Base-by-base conservation (phyloP, 2,888 invertebrate species). In the Petrolisthes manimaculis region DNA sequence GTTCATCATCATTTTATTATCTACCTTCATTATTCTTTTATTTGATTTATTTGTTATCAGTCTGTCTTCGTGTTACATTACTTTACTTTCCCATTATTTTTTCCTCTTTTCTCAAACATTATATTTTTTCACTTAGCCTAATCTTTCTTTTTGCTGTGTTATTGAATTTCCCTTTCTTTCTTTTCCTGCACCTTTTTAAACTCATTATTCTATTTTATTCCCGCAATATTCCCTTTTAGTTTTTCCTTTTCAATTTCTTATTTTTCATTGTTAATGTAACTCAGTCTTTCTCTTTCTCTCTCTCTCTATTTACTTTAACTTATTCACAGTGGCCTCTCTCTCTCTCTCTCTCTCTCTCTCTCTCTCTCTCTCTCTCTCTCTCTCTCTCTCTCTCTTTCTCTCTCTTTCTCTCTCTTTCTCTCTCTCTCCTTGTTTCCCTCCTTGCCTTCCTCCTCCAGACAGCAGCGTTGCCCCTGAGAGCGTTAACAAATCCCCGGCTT, bases 401-500 rank as follows among this genome's bases (percentile, higher is more conserved):
- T 69, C 78, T 51, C 78, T 21, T 14, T 51, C 53, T 78, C 78
- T 54, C 18, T 54, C 78, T 54, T 54, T 8, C 5, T 53, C 5
- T 79, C 78, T 79, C n/a, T 53, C 54, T 5, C 55, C 5, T 54
- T 14, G 4, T 5, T 4, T 37, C 5, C 55, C n/a, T 3, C 55
- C 18, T 55, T 12, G n/a, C 79, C 9, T 24, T 12, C 55, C 24
- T 24, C 56, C n/a, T 61, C 0, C 80, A 56, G 9, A 24, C 79
- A 55, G 18, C 78, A 78, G 53, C 54, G 54, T n/a, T n/a, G 56
- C 61, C 24, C 55, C 67, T 4, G 67, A 83, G 84, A 86, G 83
- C 78, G 86, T 86, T 86, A 86, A 86, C 86, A 86, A 86, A 86
- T 86, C 86, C 80, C 6, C 14, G 54, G 86, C 69, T 86, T 86